Conservation (phyloP, 2,888 invertebrate genomes). For the Nebria salina region DNA sequence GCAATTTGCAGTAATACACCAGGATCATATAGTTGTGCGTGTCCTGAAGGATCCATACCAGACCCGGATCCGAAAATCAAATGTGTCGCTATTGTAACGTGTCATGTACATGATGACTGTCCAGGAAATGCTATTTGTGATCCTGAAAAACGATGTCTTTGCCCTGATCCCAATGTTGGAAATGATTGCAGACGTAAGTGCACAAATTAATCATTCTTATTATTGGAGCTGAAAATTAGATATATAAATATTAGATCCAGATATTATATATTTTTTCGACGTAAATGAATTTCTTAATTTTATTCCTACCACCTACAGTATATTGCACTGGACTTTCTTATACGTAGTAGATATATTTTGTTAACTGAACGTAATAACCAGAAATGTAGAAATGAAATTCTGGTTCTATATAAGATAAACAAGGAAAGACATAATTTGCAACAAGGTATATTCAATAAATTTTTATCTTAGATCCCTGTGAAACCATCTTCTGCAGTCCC, state of each 20-base stretch:
- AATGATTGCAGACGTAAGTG: constrained; percentile 90
- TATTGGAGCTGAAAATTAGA: background rate
- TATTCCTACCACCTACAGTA: background rate
- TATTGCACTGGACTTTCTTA: too few species aligned
- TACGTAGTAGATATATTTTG: too few species aligned
- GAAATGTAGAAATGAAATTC: too few species aligned
- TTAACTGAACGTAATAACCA: too few species aligned
- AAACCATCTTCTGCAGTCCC: constrained; percentile 82
- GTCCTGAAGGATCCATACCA: constrained; percentile 82
- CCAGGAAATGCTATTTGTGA: constrained; percentile 92
- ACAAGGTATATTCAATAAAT: too few species aligned
- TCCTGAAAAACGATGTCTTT: constrained; percentile 78
- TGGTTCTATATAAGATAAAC: too few species aligned
- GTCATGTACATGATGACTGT: constrained; percentile 79
- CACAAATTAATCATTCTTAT: background rate
- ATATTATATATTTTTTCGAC: background rate
- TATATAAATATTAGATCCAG: too few species aligned
- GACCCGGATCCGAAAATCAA: constrained; percentile 85
- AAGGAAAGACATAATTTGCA: too few species aligned
- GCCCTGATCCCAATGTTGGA: constrained; percentile 91
- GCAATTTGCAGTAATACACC: constrained; percentile 82
- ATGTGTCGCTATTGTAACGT: constrained; percentile 85
- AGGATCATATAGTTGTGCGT: constrained; percentile 82
- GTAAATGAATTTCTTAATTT: constrained; percentile 32
- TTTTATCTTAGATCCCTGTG: constrained; percentile 81